These are phyloP conservation scores for Allygus modestus DNA, from an alignment of 2,888 invertebrate species.

Conservation along the genomic window DNA sequence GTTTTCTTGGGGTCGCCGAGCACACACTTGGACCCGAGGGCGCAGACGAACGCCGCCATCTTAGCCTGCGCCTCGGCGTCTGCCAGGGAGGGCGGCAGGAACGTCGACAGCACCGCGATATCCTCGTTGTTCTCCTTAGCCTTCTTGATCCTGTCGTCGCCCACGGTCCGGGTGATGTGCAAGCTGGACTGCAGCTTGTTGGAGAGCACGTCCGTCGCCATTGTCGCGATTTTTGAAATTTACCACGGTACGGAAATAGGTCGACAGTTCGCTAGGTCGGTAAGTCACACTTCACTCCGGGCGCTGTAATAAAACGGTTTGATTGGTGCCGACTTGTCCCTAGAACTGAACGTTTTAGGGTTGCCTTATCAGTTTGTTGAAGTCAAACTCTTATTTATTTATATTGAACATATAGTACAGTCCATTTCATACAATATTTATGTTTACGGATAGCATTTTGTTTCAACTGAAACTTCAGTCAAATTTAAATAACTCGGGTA, in stretches of 20 bases:
- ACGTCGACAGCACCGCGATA: conserved; percentile 91
- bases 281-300: conserved; percentile 20
- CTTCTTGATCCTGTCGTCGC: conserved; percentile 88
- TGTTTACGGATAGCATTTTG: no score
- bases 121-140: conserved; percentile 92
- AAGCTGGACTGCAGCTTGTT: conserved; percentile 81
- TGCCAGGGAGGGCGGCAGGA: conserved; percentile 84
- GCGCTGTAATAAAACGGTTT: neutral
- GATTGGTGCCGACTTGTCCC: conserved; percentile 16
- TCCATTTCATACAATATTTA: no score
- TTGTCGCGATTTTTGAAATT: conserved; percentile 71
- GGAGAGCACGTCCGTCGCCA: conserved; percentile 88
- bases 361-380: no score
- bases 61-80: conserved; percentile 73
- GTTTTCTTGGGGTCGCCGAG: conserved; percentile 87
- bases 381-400: no score
- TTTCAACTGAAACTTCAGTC: no score
- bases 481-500: no score
- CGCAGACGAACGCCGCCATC: conserved; percentile 86
- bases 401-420: no score
- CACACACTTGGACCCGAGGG: conserved; percentile 85
- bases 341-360: neutral
- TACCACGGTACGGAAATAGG: neutral
- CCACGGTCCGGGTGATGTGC: conserved; percentile 86
- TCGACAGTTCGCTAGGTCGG: neutral